phyloP scores from a whole-genome alignment of 2,888 invertebrate species.

The Dolomedes plantarius region DNA sequence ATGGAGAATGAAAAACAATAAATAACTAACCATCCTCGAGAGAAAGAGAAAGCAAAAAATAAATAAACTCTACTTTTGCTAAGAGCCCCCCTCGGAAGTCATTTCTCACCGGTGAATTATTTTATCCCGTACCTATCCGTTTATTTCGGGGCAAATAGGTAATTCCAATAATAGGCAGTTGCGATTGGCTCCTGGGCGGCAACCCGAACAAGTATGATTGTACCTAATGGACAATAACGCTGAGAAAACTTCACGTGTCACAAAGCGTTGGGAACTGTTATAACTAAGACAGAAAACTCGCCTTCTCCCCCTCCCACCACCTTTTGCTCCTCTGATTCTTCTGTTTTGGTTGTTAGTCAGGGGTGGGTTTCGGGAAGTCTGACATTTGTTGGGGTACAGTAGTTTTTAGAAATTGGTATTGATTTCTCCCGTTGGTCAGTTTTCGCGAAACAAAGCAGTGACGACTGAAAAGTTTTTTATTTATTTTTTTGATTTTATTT shows the following conservation, averaged over 20 bases:
- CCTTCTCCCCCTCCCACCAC: neutral
- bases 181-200: constrained; percentile 67
- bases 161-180: constrained; percentile 71
- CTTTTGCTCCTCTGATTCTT: constrained; percentile 10
- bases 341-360: constrained; percentile 37
- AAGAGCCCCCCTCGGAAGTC: constrained; percentile 63
- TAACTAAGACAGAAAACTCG: constrained; percentile 59
- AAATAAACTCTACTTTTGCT: constrained; percentile 55
- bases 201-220: constrained; percentile 61
- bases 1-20: constrained; percentile 16
- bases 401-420: constrained; percentile 65
- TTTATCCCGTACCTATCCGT: constrained; percentile 70
- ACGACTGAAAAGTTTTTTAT: constrained; percentile 14
- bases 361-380: constrained; percentile 54
- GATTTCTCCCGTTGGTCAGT: constrained; percentile 41
- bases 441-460: constrained; percentile 54
- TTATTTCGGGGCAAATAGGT: constrained; percentile 69
- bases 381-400: constrained; percentile 58
- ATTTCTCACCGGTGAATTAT: constrained; percentile 69
- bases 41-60: constrained; percentile 7
- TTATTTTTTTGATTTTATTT: too few species aligned
- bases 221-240: constrained; percentile 67
- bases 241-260: constrained; percentile 70
- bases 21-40: constrained; percentile 17
- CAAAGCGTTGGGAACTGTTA: constrained; percentile 65